Evolutionary conservation across 2,113 vertebrate genomes (phyloP), one percentile per base, ranked within the genome.

Genomic region (Nerophis lumbriciformis): DNA sequence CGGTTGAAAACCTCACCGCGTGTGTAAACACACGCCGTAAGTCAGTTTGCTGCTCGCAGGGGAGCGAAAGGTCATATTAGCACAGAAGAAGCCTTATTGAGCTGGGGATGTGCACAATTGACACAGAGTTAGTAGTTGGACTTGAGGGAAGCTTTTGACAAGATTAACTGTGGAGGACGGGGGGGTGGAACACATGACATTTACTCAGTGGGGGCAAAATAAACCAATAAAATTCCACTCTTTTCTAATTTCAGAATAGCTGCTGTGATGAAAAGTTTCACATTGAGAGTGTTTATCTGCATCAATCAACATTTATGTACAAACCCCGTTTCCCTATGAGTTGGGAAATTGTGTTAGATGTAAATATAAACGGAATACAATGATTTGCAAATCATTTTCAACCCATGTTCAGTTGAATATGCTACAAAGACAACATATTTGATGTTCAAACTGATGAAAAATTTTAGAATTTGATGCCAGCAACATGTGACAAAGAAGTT

Each of bases 1-100:
- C 12, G 15, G 36, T 16, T 61, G 50, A 51, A 77, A 49, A 55
- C 48, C 68, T 65, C 38, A 6, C 15, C 53, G 14, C 1, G 5
- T 50, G 35, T 61, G 58, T 55, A 75, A 75, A 77, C 68, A 68
- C 60, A 55, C 65, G 38, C 11, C 50, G 21, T 15, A 16, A 61
- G 49, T 59, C 13, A 8, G 19, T 44, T 70, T 36, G 53, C 7
- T 8, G 42, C 59, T 69, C 44, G n/a, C 21, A 35, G 10, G 5
- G 16, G 35, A 72, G 12, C 6, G 12, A 78, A 75, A 83, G 69
- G 64, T 44, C 62, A 53, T 3, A 0, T 8, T 70, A 4, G 6
- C 1, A 6, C 6, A 55, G 36, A 16, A 47, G 35, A 48, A 15
- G 55, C 13, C 1, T 13, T 21, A 66, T 39, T 61, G 65, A 75